phyloP scores from a whole-genome alignment of 2,888 invertebrate species.

The Antheraea yamamai region DNA sequence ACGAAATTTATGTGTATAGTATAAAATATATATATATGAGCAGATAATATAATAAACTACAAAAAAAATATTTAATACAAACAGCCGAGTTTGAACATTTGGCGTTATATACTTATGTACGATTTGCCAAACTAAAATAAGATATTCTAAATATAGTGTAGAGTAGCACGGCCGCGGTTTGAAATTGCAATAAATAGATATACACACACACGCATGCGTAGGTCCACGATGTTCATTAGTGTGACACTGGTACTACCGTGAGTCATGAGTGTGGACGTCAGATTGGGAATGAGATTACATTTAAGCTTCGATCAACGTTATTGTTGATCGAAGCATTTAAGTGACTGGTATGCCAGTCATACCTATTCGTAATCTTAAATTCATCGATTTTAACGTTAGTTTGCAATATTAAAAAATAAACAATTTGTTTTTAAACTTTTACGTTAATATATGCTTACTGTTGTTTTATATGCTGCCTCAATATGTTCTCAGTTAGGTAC shows the following conservation, averaged over 20 bases:
- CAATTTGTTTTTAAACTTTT: too few species aligned
- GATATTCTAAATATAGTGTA: slow-evolving; percentile 11
- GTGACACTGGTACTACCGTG: neutral
- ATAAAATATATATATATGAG: neutral
- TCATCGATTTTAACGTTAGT: too few species aligned
- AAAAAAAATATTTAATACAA: neutral
- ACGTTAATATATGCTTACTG: too few species aligned
- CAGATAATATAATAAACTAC: neutral
- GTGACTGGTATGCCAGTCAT: too few species aligned
- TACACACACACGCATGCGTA: neutral
- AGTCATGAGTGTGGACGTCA: neutral
- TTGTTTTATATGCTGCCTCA: too few species aligned
- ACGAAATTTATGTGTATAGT: neutral
- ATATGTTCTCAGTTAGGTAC: too few species aligned
- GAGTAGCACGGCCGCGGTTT: slow-evolving; percentile 7
- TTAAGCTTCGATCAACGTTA: too few species aligned
- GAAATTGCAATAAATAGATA: slow-evolving; percentile 9
- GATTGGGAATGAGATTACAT: neutral
- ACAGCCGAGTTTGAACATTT: slow-evolving; percentile 14
- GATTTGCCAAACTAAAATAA: slow-evolving; percentile 12
- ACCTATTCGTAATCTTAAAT: too few species aligned
- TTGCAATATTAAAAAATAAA: too few species aligned
- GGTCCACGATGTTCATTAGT: neutral
- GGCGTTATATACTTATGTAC: slow-evolving; percentile 1
- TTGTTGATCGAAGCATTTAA: too few species aligned